These are phyloP conservation scores for Platysternon megacephalum DNA, from an alignment of 2,113 vertebrate genomes.

Conservation along the genomic window DNA sequence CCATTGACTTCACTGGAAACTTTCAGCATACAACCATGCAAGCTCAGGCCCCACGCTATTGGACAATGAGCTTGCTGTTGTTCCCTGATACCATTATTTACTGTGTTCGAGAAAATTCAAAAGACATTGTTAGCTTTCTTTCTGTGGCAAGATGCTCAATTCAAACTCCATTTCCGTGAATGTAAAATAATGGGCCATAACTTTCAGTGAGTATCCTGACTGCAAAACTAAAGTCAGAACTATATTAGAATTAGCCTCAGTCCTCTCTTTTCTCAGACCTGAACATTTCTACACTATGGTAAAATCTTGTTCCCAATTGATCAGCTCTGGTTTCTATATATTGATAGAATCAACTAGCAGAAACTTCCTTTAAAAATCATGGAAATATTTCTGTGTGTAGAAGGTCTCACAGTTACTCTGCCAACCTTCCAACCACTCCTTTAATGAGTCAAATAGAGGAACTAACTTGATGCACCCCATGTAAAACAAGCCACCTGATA, in stretches of 20 bases:
- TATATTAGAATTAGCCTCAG: background rate
- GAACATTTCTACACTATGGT: background rate
- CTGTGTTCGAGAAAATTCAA: background rate
- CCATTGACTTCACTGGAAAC: background rate
- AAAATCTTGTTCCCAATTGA: background rate
- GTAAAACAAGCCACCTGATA: background rate
- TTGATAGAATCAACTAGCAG: background rate
- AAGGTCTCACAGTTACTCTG: too few species aligned
- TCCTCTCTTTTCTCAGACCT: background rate
- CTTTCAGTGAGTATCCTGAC: background rate
- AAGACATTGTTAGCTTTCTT: background rate
- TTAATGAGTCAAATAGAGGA: background rate
- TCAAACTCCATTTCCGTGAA: background rate
- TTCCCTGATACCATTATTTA: background rate
- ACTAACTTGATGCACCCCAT: background rate
- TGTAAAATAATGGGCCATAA: background rate
- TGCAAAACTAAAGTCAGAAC: background rate
- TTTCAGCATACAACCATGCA: background rate
- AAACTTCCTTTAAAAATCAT: too few species aligned
- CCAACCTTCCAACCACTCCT: too few species aligned
- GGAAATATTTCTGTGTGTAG: too few species aligned
- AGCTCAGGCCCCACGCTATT: background rate
- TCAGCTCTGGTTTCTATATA: background rate
- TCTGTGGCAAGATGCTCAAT: background rate
- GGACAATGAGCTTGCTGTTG: background rate